Conservation (phyloP, 2,797 vertebrate genomes). For the Schizopygopsis pylzovi region DNA sequence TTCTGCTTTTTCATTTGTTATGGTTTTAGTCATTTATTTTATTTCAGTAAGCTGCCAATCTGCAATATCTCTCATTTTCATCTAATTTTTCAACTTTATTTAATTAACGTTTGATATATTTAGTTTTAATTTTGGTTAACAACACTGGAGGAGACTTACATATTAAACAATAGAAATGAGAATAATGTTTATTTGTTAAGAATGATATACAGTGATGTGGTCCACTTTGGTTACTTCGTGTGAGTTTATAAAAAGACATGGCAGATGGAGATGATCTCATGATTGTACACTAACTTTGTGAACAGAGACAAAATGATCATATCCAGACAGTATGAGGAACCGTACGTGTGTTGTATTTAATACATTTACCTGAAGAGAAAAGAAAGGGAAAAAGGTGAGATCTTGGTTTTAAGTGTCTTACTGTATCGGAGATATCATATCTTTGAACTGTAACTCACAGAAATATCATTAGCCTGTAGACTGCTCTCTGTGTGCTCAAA, state of each 20-base stretch:
- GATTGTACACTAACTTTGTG: constrained; percentile 78
- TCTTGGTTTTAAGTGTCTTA: not conserved
- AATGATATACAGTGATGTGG: not conserved
- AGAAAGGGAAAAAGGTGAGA: not conserved
- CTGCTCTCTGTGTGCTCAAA: constrained; percentile 85
- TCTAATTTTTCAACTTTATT: not conserved
- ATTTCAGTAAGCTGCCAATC: not conserved
- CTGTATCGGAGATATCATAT: not conserved
- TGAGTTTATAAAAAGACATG: not conserved
- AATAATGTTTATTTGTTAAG: constrained; percentile 12
- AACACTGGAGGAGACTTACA: not conserved
- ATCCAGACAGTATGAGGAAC: constrained; percentile 88
- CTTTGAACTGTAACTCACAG: constrained; percentile 78
- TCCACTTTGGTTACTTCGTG: not conserved
- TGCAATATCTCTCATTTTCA: not conserved
- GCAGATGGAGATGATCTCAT: constrained; percentile 36
- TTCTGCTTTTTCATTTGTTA: not conserved
- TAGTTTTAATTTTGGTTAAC: not conserved
- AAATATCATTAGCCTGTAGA: constrained; percentile 87
- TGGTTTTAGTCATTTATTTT: not conserved
- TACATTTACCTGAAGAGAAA: constrained; percentile 79
- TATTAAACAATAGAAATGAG: not conserved
- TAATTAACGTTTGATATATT: not conserved
- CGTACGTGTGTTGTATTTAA: constrained; percentile 84
- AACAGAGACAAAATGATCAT: constrained; percentile 92